A percentile compares a stretch with the other conserved stretches of the same genome.
Conservation (phyloP, 2,888 invertebrate genomes). For the Chouioia cunea region DNA sequence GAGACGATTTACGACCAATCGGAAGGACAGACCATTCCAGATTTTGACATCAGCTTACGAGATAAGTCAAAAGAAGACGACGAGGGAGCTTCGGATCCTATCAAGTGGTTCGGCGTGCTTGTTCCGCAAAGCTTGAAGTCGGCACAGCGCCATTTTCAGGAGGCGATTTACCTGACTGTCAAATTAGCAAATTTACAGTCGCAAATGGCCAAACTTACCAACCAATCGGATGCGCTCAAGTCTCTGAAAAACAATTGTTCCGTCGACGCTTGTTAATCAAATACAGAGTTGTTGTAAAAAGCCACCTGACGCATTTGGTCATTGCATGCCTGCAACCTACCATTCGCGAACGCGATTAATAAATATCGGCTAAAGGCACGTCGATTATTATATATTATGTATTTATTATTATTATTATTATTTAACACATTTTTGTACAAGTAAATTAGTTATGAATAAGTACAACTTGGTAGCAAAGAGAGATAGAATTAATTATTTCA, state of each 20-base stretch:
- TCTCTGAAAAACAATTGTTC: slow-evolving; percentile 30
- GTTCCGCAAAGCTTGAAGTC: slow-evolving; percentile 83
- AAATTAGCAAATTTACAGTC: slow-evolving; percentile 80
- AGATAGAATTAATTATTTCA: slow-evolving; percentile 67
- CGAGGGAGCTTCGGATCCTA: slow-evolving; percentile 73
- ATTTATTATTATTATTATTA: slow-evolving; percentile 65
- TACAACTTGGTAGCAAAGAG: slow-evolving; percentile 70
- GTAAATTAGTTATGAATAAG: slow-evolving; percentile 70
- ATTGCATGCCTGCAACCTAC: background rate
- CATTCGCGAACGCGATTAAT: background rate
- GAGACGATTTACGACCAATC: slow-evolving; percentile 55
- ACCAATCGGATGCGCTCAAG: slow-evolving; percentile 5
- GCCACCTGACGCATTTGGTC: background rate
- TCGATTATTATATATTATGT: slow-evolving; percentile 11
- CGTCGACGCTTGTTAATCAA: background rate
- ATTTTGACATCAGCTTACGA: slow-evolving; percentile 61
- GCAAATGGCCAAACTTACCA: slow-evolving; percentile 69
- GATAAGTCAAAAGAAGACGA: slow-evolving; percentile 53
- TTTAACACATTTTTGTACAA: slow-evolving; percentile 70
- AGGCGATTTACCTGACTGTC: slow-evolving; percentile 76
- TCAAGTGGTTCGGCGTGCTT: slow-evolving; percentile 89
- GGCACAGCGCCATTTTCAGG: slow-evolving; percentile 82
- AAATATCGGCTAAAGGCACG: background rate
- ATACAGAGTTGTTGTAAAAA: background rate
- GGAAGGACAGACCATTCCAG: slow-evolving; percentile 51